Conservation (phyloP, 2,113 vertebrate species). For the Chionodraco myersi region DNA sequence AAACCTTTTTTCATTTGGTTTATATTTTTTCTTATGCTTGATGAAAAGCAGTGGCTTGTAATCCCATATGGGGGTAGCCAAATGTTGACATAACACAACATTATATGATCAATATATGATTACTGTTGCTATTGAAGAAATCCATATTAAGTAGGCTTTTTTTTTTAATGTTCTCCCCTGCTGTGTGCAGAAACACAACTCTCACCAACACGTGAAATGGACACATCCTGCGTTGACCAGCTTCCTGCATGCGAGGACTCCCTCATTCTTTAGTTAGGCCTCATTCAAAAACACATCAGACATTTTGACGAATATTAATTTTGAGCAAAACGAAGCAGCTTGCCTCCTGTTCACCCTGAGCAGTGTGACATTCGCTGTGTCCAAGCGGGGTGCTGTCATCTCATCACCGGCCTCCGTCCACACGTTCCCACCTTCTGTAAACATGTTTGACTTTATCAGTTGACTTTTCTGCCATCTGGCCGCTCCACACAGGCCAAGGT, state of each 20-base stretch:
- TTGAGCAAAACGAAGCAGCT: constrained; percentile 15
- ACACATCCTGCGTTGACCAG: neutral
- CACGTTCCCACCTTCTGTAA: constrained; percentile 64
- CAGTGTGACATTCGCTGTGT: constrained; percentile 33
- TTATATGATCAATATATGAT: neutral
- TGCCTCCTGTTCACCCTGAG: constrained; percentile 20
- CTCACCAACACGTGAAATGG: neutral
- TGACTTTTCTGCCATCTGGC: constrained; percentile 76
- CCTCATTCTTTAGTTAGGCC: neutral
- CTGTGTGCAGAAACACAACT: neutral
- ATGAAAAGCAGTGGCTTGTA: neutral
- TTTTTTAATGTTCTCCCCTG: neutral
- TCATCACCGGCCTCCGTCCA: constrained; percentile 58
- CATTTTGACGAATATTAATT: neutral
- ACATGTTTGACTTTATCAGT: constrained; percentile 73
- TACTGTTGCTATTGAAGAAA: neutral
- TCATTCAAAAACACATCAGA: constrained; percentile 15
- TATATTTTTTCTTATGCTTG: neutral
- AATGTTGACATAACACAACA: too few species aligned
- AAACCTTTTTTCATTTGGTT: neutral
- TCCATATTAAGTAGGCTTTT: neutral
- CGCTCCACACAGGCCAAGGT: constrained; percentile 28
- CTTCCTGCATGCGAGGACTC: neutral
- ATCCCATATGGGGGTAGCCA: neutral
- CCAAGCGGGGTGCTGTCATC: constrained; percentile 57